Evolutionary conservation across 2,113 vertebrate species (phyloP).

Genomic region (Prionailurus bengalensis): DNA sequence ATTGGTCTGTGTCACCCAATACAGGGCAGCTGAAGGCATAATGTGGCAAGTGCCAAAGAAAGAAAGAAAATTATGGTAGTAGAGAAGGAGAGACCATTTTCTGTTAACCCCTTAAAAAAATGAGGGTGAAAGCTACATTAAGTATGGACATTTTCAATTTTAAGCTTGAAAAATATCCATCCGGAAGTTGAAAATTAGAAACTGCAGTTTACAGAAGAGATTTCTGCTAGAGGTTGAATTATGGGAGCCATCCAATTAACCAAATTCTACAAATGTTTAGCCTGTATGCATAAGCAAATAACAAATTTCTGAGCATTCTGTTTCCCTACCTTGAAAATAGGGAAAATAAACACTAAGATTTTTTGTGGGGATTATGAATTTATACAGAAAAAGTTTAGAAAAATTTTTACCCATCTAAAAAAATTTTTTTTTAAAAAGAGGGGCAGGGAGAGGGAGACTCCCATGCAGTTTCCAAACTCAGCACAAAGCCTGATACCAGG

Average conservation of each 20-base stretch:
- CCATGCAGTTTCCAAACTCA: too few species aligned
- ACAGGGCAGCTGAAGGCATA: neutral
- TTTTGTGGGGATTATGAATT: neutral
- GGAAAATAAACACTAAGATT: neutral
- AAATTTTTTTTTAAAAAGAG: too few species aligned
- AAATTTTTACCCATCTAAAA: too few species aligned
- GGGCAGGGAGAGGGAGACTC: too few species aligned
- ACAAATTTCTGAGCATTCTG: neutral
- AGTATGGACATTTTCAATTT: neutral
- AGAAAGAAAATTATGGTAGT: neutral
- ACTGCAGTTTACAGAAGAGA: neutral
- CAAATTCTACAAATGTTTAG: neutral
- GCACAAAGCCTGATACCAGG: too few species aligned
- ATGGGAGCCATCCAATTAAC: neutral
- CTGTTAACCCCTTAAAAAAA: neutral
- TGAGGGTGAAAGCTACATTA: neutral
- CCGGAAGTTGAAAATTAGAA: constrained; percentile 10
- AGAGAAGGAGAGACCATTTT: neutral
- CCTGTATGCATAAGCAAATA: neutral
- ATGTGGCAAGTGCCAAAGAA: neutral
- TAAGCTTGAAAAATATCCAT: neutral
- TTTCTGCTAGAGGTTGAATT: neutral
- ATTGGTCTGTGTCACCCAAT: neutral
- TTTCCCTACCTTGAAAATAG: neutral
- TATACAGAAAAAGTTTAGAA: neutral